phyloP scores from a whole-genome alignment of 2,888 invertebrate species.

The Cheilosia scutellata region DNA sequence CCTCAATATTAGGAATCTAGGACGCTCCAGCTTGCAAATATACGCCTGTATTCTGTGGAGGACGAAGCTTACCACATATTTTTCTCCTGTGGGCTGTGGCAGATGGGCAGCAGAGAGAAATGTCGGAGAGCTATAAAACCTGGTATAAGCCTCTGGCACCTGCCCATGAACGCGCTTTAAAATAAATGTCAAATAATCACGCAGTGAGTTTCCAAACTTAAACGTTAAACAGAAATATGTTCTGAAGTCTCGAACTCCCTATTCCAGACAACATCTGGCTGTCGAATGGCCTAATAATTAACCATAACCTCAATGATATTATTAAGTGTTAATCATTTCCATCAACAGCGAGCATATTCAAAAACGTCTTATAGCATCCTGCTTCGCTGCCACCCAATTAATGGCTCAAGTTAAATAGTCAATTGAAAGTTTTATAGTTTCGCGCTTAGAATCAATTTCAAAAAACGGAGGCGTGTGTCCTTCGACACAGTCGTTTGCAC shows the following conservation, averaged over 20 bases:
- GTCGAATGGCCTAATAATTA: constrained; percentile 19
- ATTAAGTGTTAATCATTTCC: constrained; percentile 49
- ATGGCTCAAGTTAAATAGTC: constrained; percentile 46
- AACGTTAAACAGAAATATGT: background rate
- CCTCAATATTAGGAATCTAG: too few species aligned
- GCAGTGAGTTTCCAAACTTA: too few species aligned
- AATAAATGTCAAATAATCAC: too few species aligned
- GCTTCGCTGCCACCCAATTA: constrained; percentile 36
- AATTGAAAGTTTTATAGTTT: constrained; percentile 62
- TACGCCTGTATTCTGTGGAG: too few species aligned
- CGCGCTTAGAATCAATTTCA: constrained; percentile 25
- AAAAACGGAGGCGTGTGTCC: constrained; percentile 48
- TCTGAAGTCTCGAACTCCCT: background rate
- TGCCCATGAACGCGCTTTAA: too few species aligned
- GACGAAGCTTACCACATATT: too few species aligned
- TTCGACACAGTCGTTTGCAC: constrained; percentile 46
- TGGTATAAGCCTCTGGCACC: too few species aligned
- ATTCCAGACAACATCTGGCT: background rate
- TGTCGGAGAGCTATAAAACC: too few species aligned
- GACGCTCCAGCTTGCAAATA: too few species aligned
- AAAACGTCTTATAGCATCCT: constrained; percentile 23
- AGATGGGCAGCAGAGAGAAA: too few species aligned
- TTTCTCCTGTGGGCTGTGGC: too few species aligned
- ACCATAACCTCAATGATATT: background rate
- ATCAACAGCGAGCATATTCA: constrained; percentile 38